These are phyloP conservation scores for Myripristis murdjan DNA, from an alignment of 2,797 vertebrate species.

Conservation along the genomic window DNA sequence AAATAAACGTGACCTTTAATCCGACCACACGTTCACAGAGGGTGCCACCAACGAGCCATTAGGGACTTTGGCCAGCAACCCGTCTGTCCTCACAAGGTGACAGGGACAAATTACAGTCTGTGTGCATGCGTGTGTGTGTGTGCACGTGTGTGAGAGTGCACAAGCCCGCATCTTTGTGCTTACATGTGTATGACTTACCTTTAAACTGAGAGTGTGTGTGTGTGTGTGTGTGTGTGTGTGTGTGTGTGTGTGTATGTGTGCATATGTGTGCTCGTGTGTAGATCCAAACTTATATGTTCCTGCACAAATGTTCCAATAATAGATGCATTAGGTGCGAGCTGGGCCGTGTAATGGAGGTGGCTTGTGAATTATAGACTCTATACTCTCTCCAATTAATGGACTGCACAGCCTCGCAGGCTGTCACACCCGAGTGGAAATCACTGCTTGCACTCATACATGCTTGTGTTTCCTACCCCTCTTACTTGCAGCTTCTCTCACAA, in stretches of 20 bases:
- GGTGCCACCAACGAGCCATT: constrained; percentile 66
- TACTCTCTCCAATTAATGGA: constrained; percentile 62
- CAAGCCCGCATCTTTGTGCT: background rate
- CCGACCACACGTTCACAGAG: constrained; percentile 64
- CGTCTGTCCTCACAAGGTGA: constrained; percentile 43
- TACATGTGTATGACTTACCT: background rate
- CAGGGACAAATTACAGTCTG: constrained; percentile 42
- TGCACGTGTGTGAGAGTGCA: background rate
- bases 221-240: constrained; percentile 1
- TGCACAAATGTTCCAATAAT: constrained; percentile 59
- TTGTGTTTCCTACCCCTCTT: too few species aligned
- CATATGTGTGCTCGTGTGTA: constrained; percentile 5
- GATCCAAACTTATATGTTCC: constrained; percentile 14
- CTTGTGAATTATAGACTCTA: constrained; percentile 69
- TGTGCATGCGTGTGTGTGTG: background rate
- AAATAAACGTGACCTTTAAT: constrained; percentile 79
- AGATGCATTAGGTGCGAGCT: constrained; percentile 61
- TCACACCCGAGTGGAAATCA: constrained; percentile 42
- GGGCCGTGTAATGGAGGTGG: constrained; percentile 50
- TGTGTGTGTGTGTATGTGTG: background rate
- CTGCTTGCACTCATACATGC: too few species aligned
- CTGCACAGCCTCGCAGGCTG: constrained; percentile 31
- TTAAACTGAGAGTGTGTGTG: too few species aligned
- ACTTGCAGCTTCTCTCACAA: too few species aligned
- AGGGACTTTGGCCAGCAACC: constrained; percentile 59